phyloP scores from a whole-genome alignment of 2,113 vertebrate species.

The Eulemur rufifrons region DNA sequence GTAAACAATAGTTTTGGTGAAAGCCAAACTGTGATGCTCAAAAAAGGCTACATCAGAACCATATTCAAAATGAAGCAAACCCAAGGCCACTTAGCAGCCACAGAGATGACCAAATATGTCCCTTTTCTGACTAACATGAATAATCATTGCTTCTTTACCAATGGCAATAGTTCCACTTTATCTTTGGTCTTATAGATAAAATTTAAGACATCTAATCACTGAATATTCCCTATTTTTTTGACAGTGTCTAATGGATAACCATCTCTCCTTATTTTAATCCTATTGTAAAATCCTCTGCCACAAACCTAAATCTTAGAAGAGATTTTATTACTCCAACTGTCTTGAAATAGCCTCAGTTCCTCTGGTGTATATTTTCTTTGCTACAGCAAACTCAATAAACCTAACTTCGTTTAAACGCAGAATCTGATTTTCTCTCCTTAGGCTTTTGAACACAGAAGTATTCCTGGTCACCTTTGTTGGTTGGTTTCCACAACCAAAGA shows the following conservation, averaged over 20 bases:
- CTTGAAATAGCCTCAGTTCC: background rate
- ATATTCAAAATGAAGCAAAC: background rate
- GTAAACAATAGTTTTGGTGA: background rate
- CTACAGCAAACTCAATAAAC: background rate
- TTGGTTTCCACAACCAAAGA: background rate
- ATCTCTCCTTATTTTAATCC: background rate
- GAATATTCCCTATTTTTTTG: background rate
- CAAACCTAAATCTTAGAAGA: background rate
- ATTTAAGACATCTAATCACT: background rate
- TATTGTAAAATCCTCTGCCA: background rate
- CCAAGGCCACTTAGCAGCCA: fast-evolving
- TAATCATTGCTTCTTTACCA: background rate
- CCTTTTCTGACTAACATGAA: background rate
- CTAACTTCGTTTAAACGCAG: background rate
- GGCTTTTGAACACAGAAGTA: background rate
- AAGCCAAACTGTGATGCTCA: background rate
- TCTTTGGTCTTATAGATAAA: background rate
- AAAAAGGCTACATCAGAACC: background rate
- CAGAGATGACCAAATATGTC: background rate
- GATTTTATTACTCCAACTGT: background rate
- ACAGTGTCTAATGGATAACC: background rate
- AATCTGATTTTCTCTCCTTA: background rate
- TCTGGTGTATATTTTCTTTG: background rate
- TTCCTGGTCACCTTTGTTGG: background rate
- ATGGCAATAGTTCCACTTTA: background rate